These are phyloP conservation scores for Epizoanthus ramosus DNA, from an alignment of 92 coral and sea anemone species.

Conservation along the genomic window DNA sequence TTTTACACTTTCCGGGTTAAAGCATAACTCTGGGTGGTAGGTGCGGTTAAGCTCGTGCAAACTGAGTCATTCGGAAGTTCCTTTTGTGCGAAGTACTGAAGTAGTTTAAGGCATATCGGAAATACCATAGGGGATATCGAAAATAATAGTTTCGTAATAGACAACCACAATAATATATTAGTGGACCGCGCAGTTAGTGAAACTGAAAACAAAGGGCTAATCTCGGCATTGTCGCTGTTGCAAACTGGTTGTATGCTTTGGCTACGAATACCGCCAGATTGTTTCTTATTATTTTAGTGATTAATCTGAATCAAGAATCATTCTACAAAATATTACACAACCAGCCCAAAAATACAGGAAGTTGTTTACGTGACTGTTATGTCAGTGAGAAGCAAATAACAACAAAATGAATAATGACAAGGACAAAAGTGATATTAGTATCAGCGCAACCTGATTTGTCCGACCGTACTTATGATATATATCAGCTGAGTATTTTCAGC, in stretches of 20 bases:
- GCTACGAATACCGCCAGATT: neutral
- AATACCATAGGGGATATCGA: conserved; percentile 35
- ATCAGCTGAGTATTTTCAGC: too few species aligned
- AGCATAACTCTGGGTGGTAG: conserved; percentile 16
- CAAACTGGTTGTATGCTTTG: neutral
- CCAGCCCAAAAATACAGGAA: too few species aligned
- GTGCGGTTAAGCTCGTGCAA: conserved; percentile 2
- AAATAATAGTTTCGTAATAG: neutral
- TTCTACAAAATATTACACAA: too few species aligned
- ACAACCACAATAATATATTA: neutral
- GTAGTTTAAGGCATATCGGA: conserved; percentile 44
- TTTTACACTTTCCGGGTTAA: conserved; percentile 21
- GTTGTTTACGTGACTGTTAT: too few species aligned
- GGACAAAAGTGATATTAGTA: too few species aligned
- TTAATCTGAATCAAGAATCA: too few species aligned
- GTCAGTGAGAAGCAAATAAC: too few species aligned
- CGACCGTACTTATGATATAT: too few species aligned
- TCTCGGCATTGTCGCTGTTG: neutral
- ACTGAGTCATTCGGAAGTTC: conserved; percentile 21
- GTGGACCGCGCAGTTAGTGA: neutral
- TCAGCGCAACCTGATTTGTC: too few species aligned
- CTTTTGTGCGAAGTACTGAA: conserved; percentile 7
- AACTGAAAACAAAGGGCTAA: neutral
- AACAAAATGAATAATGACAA: too few species aligned
- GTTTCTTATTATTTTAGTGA: too few species aligned